Percentiles rank a stretch among this genome's conserved stretches.
phyloP scores from a whole-genome alignment of 1,140 invertebrate species.

The Lerema accius region DNA sequence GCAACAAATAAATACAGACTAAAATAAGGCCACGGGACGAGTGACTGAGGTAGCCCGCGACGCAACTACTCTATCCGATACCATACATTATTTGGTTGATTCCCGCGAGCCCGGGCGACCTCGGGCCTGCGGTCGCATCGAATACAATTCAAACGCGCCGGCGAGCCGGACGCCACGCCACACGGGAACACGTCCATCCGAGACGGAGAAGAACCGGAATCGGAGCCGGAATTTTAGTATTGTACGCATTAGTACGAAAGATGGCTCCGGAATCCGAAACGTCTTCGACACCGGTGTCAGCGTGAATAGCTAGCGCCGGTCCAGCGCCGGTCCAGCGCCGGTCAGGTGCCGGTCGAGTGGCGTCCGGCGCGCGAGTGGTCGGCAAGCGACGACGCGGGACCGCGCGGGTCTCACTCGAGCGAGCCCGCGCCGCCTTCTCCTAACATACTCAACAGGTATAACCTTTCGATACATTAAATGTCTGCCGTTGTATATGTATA shows the following conservation, averaged over 20 bases:
- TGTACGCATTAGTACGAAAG: no score
- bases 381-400: conserved; percentile 35
- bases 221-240: no score
- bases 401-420: conserved; percentile 38
- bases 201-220: no score
- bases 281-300: no score
- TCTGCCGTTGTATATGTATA: conserved; percentile 70
- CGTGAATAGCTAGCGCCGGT: no score
- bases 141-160: conserved; percentile 16
- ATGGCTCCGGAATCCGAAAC: no score
- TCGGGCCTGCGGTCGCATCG: conserved; percentile 21
- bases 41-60: conserved; percentile 81
- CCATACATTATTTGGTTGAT: conserved; percentile 70
- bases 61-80: conserved; percentile 72
- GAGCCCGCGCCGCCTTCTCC: conserved; percentile 45
- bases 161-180: conserved; percentile 15
- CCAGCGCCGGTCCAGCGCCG: not conserved
- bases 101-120: conserved; percentile 44
- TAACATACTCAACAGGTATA: conserved; percentile 42
- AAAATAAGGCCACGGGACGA: conserved; percentile 76
- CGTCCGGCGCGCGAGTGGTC: conserved; percentile 7
- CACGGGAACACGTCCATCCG: no score
- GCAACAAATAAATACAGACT: conserved; percentile 80
- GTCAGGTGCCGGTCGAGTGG: not conserved
- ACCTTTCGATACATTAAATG: conserved; percentile 58